Percentiles rank a stretch among this genome's conserved stretches.
Conservation (phyloP, 37 sponge, comb jelly and placozoan genomes). For the Spongilla lacustris region DNA sequence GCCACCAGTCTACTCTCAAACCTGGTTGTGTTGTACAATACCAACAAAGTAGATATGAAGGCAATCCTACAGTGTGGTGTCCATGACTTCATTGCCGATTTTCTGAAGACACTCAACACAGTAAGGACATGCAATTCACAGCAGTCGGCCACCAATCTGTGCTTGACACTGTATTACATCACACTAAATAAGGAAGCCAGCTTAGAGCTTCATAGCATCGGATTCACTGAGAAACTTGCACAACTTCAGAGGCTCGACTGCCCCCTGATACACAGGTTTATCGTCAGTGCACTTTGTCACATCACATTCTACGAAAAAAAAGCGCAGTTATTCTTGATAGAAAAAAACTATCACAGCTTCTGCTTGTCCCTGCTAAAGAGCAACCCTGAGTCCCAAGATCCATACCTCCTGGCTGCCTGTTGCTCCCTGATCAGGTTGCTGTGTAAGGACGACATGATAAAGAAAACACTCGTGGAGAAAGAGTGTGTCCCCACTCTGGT, state of each 20-base stretch:
- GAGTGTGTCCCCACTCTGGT: slow-evolving; percentile 52
- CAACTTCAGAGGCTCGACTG: slow-evolving; percentile 14
- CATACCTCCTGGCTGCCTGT: slow-evolving; percentile 52
- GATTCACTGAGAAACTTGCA: slow-evolving; percentile 46
- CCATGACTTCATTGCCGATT: slow-evolving; percentile 2
- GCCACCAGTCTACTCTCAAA: slow-evolving; percentile 25
- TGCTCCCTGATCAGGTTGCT: slow-evolving; percentile 77
- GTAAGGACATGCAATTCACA: background rate
- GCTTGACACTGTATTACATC: slow-evolving; percentile 61
- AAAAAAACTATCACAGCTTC: slow-evolving; percentile 20
- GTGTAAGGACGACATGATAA: slow-evolving; percentile 69
- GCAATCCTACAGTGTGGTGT: slow-evolving; percentile 15
- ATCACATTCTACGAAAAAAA: slow-evolving; percentile 61
- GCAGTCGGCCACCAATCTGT: slow-evolving; percentile 54
- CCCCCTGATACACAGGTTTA: slow-evolving; percentile 16
- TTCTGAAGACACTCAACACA: background rate
- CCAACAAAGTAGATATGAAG: slow-evolving; percentile 14
- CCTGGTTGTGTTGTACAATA: slow-evolving; percentile 26
- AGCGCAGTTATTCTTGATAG: slow-evolving; percentile 49
- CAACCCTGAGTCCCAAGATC: slow-evolving; percentile 12
- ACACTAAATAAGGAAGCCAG: slow-evolving; percentile 69
- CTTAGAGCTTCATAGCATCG: slow-evolving; percentile 29
- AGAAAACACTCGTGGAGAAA: slow-evolving; percentile 46
- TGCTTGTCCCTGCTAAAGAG: slow-evolving; percentile 24
- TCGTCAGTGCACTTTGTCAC: slow-evolving; percentile 72